Evolutionary conservation across 2,797 vertebrate species (phyloP).

Genomic region (Pachyuromys duprasi): DNA sequence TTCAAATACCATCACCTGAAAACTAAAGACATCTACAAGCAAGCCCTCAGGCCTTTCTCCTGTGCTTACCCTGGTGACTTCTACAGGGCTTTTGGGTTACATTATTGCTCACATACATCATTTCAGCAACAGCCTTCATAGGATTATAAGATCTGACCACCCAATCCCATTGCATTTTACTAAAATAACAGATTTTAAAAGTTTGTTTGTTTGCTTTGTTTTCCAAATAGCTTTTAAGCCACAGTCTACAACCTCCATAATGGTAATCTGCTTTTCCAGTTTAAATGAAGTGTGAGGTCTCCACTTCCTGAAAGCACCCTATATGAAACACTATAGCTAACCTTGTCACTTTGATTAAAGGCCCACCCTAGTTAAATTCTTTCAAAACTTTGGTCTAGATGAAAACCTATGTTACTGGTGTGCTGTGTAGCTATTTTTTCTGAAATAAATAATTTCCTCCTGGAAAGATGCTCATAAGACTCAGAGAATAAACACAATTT

Average conservation of each 20-base stretch:
- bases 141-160: conserved; percentile 1
- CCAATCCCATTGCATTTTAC: neutral
- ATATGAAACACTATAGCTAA: neutral
- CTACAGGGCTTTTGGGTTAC: neutral
- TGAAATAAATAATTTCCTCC: neutral
- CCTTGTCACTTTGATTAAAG: neutral
- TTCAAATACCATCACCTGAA: neutral
- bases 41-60: neutral
- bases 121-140: neutral
- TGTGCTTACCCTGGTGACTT: neutral
- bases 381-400: neutral
- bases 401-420: neutral
- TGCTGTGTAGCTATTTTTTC: neutral
- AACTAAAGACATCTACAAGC: conserved; percentile 25
- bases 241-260: conserved; percentile 4
- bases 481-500: neutral
- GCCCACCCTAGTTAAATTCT: neutral
- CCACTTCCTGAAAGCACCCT: neutral
- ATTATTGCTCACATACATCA: neutral
- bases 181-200: neutral
- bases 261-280: conserved; percentile 20
- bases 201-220: neutral
- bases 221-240: neutral
- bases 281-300: conserved; percentile 15
- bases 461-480: neutral